Evolutionary conservation across 2,113 vertebrate genomes (phyloP).

Genomic region (Halcyon senegalensis): DNA sequence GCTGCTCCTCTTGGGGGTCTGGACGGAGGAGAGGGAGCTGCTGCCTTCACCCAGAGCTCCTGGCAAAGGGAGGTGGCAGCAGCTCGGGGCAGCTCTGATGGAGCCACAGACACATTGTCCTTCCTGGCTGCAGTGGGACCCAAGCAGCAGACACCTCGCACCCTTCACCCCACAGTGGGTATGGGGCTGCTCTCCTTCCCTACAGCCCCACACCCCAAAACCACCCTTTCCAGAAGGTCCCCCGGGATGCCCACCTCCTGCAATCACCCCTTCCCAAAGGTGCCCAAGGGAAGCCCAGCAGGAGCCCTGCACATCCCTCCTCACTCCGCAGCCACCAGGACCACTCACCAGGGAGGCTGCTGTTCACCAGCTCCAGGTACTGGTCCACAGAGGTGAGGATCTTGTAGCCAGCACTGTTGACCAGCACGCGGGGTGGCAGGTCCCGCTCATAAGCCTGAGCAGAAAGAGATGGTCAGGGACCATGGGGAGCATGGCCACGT

Average conservation of each 20-base stretch:
- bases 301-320: background rate
- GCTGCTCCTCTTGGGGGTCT: background rate
- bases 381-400: constrained; percentile 89
- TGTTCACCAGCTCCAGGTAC: constrained; percentile 88
- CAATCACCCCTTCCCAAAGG: background rate
- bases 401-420: constrained; percentile 93
- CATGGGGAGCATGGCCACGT: accelerated
- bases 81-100: accelerated
- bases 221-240: background rate
- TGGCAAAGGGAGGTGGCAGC: background rate
- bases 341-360: constrained; percentile 86
- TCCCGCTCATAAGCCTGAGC: constrained; percentile 86
- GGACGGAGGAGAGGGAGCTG: background rate
- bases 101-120: background rate
- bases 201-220: background rate
- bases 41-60: background rate
- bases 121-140: background rate
- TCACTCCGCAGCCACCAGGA: background rate
- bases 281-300: background rate
- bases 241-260: background rate
- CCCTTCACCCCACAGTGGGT: background rate
- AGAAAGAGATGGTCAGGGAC: background rate
- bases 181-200: background rate
- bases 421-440: constrained; percentile 79
- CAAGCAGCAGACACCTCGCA: background rate